phyloP scores from a whole-genome alignment of 1,140 invertebrate genomes.

The Drosophila murphyi region DNA sequence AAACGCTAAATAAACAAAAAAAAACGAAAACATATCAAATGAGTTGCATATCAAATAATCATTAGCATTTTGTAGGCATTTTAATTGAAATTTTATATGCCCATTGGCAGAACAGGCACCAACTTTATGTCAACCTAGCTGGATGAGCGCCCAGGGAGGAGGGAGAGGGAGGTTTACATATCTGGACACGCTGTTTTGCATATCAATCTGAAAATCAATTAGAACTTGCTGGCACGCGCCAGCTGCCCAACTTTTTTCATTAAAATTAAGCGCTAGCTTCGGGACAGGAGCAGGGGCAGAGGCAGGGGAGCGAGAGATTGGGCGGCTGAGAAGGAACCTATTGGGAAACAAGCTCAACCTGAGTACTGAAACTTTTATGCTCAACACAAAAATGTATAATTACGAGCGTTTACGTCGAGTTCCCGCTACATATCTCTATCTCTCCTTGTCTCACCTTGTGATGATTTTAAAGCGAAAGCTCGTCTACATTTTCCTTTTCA shows the following conservation, averaged over 20 bases:
- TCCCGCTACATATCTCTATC: slow-evolving; percentile 9
- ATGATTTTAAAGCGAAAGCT: slow-evolving; percentile 20
- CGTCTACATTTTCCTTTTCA: slow-evolving; percentile 47
- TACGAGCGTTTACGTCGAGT: slow-evolving; percentile 40
- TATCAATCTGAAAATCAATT: slow-evolving; percentile 62
- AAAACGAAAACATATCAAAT: slow-evolving; percentile 37
- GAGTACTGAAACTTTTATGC: slow-evolving; percentile 45
- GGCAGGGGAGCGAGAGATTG: not conserved
- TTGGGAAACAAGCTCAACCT: slow-evolving; percentile 32
- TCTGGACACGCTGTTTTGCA: slow-evolving; percentile 51
- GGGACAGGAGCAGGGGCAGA: not conserved
- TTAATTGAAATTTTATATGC: slow-evolving; percentile 55
- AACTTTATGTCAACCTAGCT: slow-evolving; percentile 36
- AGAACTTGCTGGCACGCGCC: slow-evolving; percentile 50
- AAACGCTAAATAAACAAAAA: not conserved
- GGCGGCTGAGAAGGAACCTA: slow-evolving; percentile 3
- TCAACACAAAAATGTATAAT: slow-evolving; percentile 53
- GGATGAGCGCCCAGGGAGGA: slow-evolving; percentile 1
- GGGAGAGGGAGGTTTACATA: too few relatives aligned
- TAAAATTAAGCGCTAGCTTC: slow-evolving; percentile 45
- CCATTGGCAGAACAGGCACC: slow-evolving; percentile 6
- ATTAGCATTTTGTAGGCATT: slow-evolving; percentile 50
- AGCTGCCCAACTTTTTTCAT: slow-evolving; percentile 56
- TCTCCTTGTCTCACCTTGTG: not conserved
- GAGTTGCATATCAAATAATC: slow-evolving; percentile 37